Evolutionary conservation across 2,797 vertebrate genomes (phyloP).

Genomic region (Cyprinodon diabolis): DNA sequence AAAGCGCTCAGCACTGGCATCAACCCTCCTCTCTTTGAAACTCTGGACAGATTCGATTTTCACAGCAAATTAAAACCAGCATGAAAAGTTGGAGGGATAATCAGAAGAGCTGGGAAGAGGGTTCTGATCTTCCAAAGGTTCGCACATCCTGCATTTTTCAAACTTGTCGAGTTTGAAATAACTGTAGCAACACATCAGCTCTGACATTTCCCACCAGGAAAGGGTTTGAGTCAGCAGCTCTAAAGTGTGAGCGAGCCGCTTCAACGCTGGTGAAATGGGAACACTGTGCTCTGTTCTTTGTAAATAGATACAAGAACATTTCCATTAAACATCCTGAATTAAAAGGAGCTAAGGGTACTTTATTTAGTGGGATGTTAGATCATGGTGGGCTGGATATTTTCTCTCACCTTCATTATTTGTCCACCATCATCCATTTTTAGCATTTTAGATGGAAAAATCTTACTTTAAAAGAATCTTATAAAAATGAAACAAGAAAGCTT

Average conservation of each 20-base stretch:
- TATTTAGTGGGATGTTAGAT: not conserved
- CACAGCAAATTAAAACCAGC: not conserved
- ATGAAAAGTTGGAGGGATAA: not conserved
- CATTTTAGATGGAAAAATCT: not conserved
- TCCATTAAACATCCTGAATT: not conserved
- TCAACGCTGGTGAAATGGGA: not conserved
- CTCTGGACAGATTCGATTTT: not conserved
- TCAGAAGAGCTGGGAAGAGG: not conserved
- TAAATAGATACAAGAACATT: not conserved
- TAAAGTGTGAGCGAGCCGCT: slow-evolving; percentile 7
- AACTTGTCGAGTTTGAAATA: not conserved
- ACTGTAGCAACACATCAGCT: not conserved
- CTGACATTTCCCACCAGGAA: slow-evolving; percentile 2
- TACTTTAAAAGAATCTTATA: too few species aligned
- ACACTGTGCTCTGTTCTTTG: not conserved
- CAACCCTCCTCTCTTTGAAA: not conserved
- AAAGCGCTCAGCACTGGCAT: not conserved
- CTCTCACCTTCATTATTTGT: not conserved
- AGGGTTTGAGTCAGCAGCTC: not conserved
- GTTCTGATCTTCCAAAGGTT: not conserved
- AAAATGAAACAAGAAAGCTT: not conserved
- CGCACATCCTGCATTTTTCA: not conserved
- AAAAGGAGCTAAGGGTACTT: not conserved
- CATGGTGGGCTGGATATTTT: not conserved
- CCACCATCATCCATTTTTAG: not conserved